phyloP scores from a whole-genome alignment of 2,888 invertebrate genomes.

The Saturnia pavonia region DNA sequence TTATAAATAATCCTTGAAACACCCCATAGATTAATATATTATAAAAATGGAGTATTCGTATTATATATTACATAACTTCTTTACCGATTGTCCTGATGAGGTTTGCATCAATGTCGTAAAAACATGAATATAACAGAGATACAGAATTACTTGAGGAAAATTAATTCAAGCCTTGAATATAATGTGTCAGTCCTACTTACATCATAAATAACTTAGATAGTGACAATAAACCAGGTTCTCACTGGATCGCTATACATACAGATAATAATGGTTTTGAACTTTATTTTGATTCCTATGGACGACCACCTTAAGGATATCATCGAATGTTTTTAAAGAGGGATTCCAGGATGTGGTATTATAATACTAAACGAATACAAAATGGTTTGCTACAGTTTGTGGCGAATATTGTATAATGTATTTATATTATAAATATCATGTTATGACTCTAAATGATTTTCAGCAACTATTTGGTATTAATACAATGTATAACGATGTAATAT shows the following conservation, averaged over 20 bases:
- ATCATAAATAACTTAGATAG: no score
- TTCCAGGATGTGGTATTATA: conserved; percentile 27
- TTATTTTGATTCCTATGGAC: conserved; percentile 33
- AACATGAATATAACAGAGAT: no score
- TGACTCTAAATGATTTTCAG: background rate
- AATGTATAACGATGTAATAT: background rate
- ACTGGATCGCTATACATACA: conserved; percentile 33
- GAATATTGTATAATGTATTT: conserved; percentile 23
- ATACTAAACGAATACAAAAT: conserved; percentile 21
- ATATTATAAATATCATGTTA: conserved; percentile 13
- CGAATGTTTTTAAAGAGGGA: conserved; percentile 27
- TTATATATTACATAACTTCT: background rate
- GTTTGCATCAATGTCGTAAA: no score
- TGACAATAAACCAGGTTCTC: conserved; percentile 32
- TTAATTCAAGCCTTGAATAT: conserved; percentile 18
- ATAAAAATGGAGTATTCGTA: no score
- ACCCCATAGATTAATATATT: no score
- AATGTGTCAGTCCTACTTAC: conserved; percentile 28
- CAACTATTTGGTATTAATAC: background rate
- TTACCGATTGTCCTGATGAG: no score
- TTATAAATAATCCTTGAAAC: no score
- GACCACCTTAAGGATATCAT: conserved; percentile 24
- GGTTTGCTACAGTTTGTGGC: conserved; percentile 20
- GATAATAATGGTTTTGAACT: conserved; percentile 27
- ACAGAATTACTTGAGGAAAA: conserved; percentile 20